Conservation (phyloP, 2,888 invertebrate species). For the Fragum sueziense region DNA sequence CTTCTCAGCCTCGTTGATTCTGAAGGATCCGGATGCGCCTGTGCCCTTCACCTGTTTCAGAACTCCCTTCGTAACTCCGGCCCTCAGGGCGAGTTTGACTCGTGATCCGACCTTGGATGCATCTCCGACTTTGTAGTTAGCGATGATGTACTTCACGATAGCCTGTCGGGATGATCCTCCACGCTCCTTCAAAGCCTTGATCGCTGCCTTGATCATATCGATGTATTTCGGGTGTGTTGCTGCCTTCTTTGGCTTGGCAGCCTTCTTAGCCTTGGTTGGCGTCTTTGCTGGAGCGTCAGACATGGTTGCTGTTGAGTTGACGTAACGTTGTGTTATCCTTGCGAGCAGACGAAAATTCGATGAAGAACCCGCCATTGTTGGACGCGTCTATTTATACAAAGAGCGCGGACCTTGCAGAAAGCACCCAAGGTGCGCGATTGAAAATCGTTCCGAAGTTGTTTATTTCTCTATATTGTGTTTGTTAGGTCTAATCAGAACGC, state of each 20-base stretch:
- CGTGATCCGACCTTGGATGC: constrained; percentile 82
- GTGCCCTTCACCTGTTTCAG: constrained; percentile 81
- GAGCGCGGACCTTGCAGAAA: constrained; percentile 70
- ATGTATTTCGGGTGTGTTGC: constrained; percentile 80
- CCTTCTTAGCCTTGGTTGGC: constrained; percentile 66
- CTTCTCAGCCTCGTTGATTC: constrained; percentile 67
- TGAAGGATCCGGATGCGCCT: constrained; percentile 78
- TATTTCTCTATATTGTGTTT: constrained; percentile 62
- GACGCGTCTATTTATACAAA: constrained; percentile 45
- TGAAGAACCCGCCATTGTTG: not conserved
- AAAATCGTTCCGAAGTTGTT: constrained; percentile 39
- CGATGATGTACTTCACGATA: constrained; percentile 82
- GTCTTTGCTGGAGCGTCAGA: constrained; percentile 36
- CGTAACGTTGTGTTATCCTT: not conserved
- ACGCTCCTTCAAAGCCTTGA: constrained; percentile 81
- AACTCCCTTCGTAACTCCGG: constrained; percentile 80
- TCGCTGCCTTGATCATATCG: constrained; percentile 82
- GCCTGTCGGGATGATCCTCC: constrained; percentile 83
- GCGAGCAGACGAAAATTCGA: not conserved
- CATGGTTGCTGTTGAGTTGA: constrained; percentile 2
- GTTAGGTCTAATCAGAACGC: constrained; percentile 50
- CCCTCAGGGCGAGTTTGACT: constrained; percentile 81
- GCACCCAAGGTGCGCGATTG: constrained; percentile 60
- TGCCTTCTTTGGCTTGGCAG: constrained; percentile 74
- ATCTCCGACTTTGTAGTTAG: constrained; percentile 82